Evolutionary conservation across 2,797 vertebrate species (phyloP).

Genomic region (Cottoperca gobio): DNA sequence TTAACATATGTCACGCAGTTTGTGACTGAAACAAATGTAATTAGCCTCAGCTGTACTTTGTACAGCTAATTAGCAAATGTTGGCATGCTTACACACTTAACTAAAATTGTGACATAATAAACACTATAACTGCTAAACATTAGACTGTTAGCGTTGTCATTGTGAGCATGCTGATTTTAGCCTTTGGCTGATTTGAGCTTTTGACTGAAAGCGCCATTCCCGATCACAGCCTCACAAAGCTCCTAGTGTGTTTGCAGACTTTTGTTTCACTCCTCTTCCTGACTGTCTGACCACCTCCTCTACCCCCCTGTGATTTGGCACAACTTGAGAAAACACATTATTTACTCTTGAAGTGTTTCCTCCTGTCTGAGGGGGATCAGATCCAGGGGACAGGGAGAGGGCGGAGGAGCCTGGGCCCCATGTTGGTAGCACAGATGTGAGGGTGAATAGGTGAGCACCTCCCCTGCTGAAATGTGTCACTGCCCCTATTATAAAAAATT

Average conservation of each 20-base stretch:
- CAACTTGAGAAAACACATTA: constrained; percentile 77
- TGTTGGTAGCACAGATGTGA: constrained; percentile 61
- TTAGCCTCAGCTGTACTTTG: neutral
- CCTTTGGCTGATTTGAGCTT: too few relatives aligned
- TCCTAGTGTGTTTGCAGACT: constrained; percentile 37
- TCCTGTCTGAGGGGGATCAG: constrained; percentile 55
- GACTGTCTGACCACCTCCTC: constrained; percentile 51
- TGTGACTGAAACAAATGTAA: neutral
- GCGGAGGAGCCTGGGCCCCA: constrained; percentile 36
- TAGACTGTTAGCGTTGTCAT: neutral
- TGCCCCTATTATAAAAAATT: constrained; percentile 17
- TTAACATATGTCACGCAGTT: neutral
- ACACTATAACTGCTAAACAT: neutral
- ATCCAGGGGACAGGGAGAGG: constrained; percentile 50
- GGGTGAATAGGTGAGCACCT: constrained; percentile 49
- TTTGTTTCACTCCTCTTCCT: constrained; percentile 54
- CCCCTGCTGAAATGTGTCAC: constrained; percentile 46
- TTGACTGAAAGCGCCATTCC: constrained; percentile 7
- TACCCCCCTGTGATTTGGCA: constrained; percentile 67
- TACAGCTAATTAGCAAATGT: neutral
- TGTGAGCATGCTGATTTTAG: too few relatives aligned
- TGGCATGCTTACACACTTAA: neutral
- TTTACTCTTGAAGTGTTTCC: constrained; percentile 80
- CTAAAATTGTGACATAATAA: neutral
- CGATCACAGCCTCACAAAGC: constrained; percentile 28